Percentiles rank a stretch among this genome's conserved stretches.
Evolutionary conservation across 2,797 vertebrate species (phyloP).

Genomic region (Naso thynnoides): DNA sequence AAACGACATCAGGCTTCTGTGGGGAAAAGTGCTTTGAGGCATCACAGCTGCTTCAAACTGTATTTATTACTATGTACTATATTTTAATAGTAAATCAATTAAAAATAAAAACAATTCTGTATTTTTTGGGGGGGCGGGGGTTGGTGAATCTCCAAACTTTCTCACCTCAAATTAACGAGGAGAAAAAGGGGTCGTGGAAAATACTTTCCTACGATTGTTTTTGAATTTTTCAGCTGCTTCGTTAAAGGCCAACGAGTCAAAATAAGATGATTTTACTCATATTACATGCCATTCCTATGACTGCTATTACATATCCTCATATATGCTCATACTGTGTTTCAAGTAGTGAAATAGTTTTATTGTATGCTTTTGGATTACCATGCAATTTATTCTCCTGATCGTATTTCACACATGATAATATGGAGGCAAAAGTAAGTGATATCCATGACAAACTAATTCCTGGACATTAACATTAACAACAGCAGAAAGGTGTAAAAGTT

Average conservation of each 20-base stretch:
- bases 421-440: slow-evolving; percentile 33
- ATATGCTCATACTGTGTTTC: not conserved
- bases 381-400: slow-evolving; percentile 27
- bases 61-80: not conserved
- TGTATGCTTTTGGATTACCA: slow-evolving; percentile 26
- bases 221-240: not conserved
- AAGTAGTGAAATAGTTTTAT: slow-evolving; percentile 9
- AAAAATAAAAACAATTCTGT: too few relatives aligned
- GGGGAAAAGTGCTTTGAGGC: slow-evolving; percentile 1
- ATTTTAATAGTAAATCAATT: not conserved
- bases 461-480: slow-evolving; percentile 14
- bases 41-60: slow-evolving; percentile 19
- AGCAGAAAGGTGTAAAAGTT: slow-evolving; percentile 34
- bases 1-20: slow-evolving; percentile 14
- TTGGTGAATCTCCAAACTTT: not conserved
- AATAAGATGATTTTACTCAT: not conserved
- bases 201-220: not conserved
- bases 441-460: slow-evolving; percentile 24
- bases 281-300: not conserved
- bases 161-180: not conserved
- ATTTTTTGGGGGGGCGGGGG: not conserved
- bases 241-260: not conserved
- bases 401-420: slow-evolving; percentile 40
- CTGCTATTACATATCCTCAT: not conserved
- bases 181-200: not conserved